Base-by-base conservation (phyloP, 2,888 invertebrate species). In the Hermaeophaga mercurialis region DNA sequence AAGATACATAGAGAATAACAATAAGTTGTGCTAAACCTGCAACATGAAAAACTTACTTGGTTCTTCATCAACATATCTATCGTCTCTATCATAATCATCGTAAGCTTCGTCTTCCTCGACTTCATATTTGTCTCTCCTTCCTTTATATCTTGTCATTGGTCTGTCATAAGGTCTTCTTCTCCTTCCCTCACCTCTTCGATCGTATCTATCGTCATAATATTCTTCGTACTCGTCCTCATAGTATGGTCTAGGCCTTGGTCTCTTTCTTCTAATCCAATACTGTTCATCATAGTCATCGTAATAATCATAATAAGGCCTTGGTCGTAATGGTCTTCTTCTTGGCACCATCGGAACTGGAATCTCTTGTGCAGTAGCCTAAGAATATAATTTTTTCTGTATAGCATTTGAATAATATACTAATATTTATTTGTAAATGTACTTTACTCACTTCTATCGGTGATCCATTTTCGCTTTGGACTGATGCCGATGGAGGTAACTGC, bases 271-370 rank as follows among this genome's bases (percentile, higher is more conserved):
- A 28, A 38, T 54, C 28, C 8, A 18, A 14, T 82, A 82, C 17
- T 68, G 54, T 75, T 82, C 74, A 38, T 88, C 81, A 17, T 84
- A 83, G 50, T 86, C 84, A 39, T 85, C 83, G 1, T 91, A 90
- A 65, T 91, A 90, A 56, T 89, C 88, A 63, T 88, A 85, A 11
- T 76, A 78, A 1, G 85, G 84, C 0, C 85, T 80, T 33, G 83
- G 80, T 19, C 82, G 78, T 3, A 26, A 8, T n/a, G 46, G 28
- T 9, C 64, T 54, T 9, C 65, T 58, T 8, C 19, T 15, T 4
- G 47, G 43, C 26, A 33, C 34, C 12, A 28, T 11, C 1, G 43
- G 28, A 15, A 18, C n/a, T 41, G 41, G 41, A 41, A 50, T 11
- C 9, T 38, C 11, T 8, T 59, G 66, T 3, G 68, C 63, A 9